phyloP scores from a whole-genome alignment of 2,888 invertebrate genomes.

The Amphipoea lucens region DNA sequence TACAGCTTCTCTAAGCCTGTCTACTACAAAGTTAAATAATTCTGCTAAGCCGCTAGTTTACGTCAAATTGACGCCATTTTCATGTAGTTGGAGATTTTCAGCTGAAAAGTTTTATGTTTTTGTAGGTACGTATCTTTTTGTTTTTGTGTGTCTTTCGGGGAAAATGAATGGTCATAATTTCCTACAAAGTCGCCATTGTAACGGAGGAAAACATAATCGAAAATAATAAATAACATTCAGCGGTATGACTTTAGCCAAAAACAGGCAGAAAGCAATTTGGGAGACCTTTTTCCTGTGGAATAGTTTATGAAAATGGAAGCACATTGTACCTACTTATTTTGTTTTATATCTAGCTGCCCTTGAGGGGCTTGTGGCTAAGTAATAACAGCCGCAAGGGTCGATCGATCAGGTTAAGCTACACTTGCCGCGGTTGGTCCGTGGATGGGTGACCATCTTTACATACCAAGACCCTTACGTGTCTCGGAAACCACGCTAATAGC shows the following conservation, averaged over 20 bases:
- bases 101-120: constrained; percentile 25
- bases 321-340: no score
- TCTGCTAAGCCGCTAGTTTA: constrained; percentile 46
- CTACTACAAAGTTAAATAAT: constrained; percentile 52
- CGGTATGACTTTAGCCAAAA: neutral
- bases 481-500: no score
- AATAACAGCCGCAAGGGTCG: no score
- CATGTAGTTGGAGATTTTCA: constrained; percentile 1
- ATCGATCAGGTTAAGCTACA: no score
- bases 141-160: constrained; percentile 11
- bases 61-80: constrained; percentile 38
- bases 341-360: neutral
- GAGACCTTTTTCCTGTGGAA: neutral
- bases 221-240: constrained; percentile 33
- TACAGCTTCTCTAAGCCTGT: constrained; percentile 29
- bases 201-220: neutral
- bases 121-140: neutral
- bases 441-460: no score
- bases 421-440: no score
- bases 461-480: no score
- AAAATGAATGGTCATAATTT: constrained; percentile 24
- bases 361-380: no score
- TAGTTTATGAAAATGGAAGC: constrained; percentile 13
- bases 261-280: neutral
- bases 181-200: neutral